Evolutionary conservation across 2,888 invertebrate species (phyloP).

Genomic region (Dichetophora obliterata): DNA sequence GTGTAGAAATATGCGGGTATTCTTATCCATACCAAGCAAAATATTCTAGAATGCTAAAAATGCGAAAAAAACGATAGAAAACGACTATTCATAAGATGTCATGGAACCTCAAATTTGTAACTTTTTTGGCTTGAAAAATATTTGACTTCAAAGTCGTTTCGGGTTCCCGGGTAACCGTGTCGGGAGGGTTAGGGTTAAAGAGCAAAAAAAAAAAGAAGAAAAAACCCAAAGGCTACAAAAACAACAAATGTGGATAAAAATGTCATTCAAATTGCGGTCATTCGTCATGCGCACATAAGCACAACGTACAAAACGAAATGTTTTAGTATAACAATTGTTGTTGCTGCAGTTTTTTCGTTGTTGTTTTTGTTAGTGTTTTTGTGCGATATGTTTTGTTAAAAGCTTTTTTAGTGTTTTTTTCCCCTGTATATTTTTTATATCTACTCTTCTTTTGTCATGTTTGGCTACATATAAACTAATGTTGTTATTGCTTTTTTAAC

Average conservation of each 20-base stretch:
- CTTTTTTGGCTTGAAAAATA: too few species aligned
- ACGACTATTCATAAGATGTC: too few species aligned
- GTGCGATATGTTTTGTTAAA: conserved; percentile 37
- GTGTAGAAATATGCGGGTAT: too few species aligned
- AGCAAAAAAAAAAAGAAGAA: too few species aligned
- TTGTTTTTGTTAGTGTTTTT: conserved; percentile 35
- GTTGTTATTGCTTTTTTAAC: conserved; percentile 36
- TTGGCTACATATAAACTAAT: conserved; percentile 45
- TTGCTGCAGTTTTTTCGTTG: conserved; percentile 13
- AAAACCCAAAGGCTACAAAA: conserved; percentile 30
- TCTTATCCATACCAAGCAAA: too few species aligned
- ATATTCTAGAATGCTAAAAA: too few species aligned
- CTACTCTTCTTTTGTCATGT: conserved; percentile 41
- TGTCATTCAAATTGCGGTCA: conserved; percentile 68
- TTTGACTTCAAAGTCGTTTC: too few species aligned
- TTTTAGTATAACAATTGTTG: conserved; percentile 15
- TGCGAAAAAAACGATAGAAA: too few species aligned
- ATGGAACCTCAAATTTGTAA: too few species aligned
- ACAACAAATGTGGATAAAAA: conserved; percentile 51
- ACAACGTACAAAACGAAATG: conserved; percentile 53
- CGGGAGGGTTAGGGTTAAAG: too few species aligned
- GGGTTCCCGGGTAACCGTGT: too few species aligned
- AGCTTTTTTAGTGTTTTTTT: conserved; percentile 32
- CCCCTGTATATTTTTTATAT: conserved; percentile 15
- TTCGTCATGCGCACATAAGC: conserved; percentile 68